Conservation (phyloP, 2,797 vertebrate genomes). For the Spea hammondii region DNA sequence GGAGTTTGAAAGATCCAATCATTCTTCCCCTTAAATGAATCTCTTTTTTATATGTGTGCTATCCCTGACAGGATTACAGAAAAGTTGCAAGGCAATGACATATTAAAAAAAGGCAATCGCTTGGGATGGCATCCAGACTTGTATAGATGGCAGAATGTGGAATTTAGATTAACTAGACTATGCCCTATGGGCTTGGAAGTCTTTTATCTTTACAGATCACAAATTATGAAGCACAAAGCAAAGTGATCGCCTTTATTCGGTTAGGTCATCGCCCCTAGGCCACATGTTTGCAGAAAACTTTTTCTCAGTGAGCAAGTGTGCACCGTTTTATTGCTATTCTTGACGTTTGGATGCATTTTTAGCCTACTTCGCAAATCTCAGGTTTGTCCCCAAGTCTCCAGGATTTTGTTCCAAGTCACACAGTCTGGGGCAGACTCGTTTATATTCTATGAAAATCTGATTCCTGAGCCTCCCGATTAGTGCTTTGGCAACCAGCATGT, state of each 20-base stretch:
- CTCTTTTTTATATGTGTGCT: conserved; percentile 11
- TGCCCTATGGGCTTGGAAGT: conserved; percentile 18
- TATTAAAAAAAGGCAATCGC: conserved; percentile 26
- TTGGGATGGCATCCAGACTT: conserved; percentile 23
- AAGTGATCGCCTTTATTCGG: conserved; percentile 16
- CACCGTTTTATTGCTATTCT: too few relatives aligned
- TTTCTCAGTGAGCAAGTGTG: too few relatives aligned
- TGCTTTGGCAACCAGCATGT: too few relatives aligned
- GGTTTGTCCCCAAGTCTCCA: too few relatives aligned
- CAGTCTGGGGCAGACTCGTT: too few relatives aligned
- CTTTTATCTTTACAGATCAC: conserved; percentile 15
- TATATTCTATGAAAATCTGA: too few relatives aligned
- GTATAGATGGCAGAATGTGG: conserved; percentile 7
- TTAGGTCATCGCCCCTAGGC: conserved; percentile 25
- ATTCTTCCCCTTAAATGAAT: conserved; percentile 22
- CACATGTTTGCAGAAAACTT: conserved; percentile 6
- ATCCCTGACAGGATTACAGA: conserved; percentile 17
- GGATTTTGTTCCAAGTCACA: too few relatives aligned
- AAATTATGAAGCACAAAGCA: conserved; percentile 34
- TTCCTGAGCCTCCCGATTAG: too few relatives aligned
- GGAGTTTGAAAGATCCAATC: conserved; percentile 9
- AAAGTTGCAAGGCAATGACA: conserved; percentile 30
- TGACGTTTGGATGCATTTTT: too few relatives aligned
- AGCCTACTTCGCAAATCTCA: too few relatives aligned
- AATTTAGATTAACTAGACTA: conserved; percentile 30